Base-by-base conservation (phyloP, 2,888 invertebrate species). In the Bellardia bayeri region DNA sequence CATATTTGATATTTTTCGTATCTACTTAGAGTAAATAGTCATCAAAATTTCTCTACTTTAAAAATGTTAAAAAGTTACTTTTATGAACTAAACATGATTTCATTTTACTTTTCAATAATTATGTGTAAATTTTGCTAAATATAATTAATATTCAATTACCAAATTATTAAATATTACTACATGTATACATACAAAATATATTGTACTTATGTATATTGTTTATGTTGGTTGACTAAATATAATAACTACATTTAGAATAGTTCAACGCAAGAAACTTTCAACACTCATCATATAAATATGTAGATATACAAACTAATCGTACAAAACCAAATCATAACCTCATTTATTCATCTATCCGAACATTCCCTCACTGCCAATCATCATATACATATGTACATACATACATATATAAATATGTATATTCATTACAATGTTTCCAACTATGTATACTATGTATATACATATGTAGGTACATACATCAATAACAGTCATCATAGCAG, bases 61-160 rank as follows among this genome's bases (percentile, higher is more conserved):
- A 40, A 37, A 42, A n/a, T 33, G 40, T 23, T 6, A 51, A 76
- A 40, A 7, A 0, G 8, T 63, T 11, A 45, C 45, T 14, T 40
- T 23, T 33, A 71, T 33, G 45, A 7, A 40, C 40, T 42, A 30
- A 14, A n/a, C 16, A 54, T 56, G n/a, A 56, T n/a, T 16, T 66
- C n/a, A 66, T 78, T 78, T 66, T 61, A 72, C 30, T 72, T 71
- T 23, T 61, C 11, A 54, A 66, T 30, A 13, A 30, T 33, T 79
- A 23, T 69, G 42, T 71, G 45, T 76, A 83, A 63, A 76, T 68
- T 82, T 82, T 58, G 58, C 66, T 74, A 64, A 63, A 58, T 37
- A 14, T 4, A 40, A 64, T 30, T 75, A 68, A 58, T 79, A 72
- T 45, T 79, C 13, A 51, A 61, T 33, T 69, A 51, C 68, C n/a